Percentiles rank a stretch among this genome's conserved stretches.
These are phyloP conservation scores for Notodonta dromedarius DNA, from an alignment of 2,888 invertebrate species.

Conservation along the genomic window DNA sequence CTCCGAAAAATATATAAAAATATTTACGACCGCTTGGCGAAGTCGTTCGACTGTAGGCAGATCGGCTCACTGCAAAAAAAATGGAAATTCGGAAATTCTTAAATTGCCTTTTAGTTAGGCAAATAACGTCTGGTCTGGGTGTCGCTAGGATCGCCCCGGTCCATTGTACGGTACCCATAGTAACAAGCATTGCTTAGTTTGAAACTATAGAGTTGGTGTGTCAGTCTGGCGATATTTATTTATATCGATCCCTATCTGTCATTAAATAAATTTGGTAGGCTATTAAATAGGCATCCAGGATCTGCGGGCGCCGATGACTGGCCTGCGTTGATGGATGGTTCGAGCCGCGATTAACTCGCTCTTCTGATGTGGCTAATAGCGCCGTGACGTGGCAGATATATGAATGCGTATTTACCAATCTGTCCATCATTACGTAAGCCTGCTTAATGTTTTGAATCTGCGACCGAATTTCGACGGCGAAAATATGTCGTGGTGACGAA, in stretches of 20 bases:
- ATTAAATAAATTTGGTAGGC: constrained; percentile 29
- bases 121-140: no score
- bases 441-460: constrained; percentile 35
- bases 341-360: constrained; percentile 48
- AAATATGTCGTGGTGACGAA: not conserved
- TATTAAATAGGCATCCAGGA: constrained; percentile 3
- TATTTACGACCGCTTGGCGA: no score
- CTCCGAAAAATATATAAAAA: no score
- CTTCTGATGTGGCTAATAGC: constrained; percentile 62
- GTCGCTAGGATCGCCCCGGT: no score
- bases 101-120: no score
- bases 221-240: no score
- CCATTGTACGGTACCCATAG: no score
- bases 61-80: no score
- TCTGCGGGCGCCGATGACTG: constrained; percentile 47
- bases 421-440: constrained; percentile 30
- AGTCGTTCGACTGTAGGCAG: no score
- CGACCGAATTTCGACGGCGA: constrained; percentile 8
- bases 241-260: constrained; percentile 16
- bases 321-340: constrained; percentile 63
- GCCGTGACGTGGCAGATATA: constrained; percentile 57
- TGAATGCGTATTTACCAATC: constrained; percentile 37
- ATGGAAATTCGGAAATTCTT: no score
- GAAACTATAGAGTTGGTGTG: no score
- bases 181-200: no score